A percentile compares a stretch with the other conserved stretches of the same genome.
Conservation (phyloP, 2,113 vertebrate species). For the Leptocoma aspasia region DNA sequence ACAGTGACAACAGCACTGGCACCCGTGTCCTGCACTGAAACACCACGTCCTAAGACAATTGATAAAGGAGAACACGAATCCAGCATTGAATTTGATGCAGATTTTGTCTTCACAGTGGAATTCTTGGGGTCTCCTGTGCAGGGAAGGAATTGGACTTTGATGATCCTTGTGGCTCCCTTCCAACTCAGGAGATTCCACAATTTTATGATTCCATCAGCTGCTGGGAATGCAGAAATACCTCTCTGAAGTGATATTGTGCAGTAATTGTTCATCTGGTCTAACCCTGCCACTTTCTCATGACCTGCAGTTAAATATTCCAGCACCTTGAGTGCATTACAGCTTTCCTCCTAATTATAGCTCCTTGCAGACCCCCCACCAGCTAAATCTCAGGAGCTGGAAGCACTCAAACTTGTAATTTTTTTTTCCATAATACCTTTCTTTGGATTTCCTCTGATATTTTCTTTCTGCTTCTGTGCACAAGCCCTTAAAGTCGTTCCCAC, state of each 20-base stretch:
- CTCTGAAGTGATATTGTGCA: background rate
- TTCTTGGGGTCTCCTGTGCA: background rate
- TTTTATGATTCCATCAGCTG: background rate
- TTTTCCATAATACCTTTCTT: background rate
- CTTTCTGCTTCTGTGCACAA: background rate
- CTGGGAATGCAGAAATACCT: background rate
- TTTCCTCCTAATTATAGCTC: background rate
- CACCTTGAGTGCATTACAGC: background rate
- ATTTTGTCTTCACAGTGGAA: background rate
- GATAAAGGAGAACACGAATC: rapidly evolving
- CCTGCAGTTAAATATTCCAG: background rate
- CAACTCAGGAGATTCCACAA: rapidly evolving
- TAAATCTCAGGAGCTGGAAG: background rate
- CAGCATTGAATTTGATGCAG: background rate
- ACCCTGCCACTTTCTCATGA: background rate
- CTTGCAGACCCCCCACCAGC: background rate
- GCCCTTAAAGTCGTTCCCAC: background rate
- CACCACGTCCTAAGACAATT: background rate
- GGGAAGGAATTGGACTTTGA: background rate
- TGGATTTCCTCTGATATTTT: background rate
- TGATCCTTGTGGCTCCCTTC: background rate
- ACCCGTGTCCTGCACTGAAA: background rate
- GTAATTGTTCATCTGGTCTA: background rate
- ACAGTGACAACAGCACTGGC: background rate
- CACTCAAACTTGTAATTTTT: background rate